A percentile compares a stretch with the other conserved stretches of the same genome.
phyloP scores from a whole-genome alignment of 1,140 invertebrate genomes.

The Calephelis nemesis region DNA sequence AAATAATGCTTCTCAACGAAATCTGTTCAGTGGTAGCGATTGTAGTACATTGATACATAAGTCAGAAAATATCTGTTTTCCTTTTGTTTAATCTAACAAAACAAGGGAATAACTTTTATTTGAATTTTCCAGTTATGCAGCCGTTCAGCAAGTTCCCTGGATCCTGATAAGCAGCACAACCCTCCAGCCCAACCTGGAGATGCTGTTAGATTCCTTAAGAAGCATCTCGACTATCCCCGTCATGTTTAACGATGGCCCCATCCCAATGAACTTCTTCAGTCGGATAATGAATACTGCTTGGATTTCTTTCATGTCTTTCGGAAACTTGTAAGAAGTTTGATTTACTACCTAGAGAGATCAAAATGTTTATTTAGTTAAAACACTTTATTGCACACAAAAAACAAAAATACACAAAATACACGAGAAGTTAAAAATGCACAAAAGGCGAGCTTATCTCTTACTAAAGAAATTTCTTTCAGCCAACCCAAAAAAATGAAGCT shows the following conservation, averaged over 20 bases:
- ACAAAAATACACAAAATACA: too few relatives aligned
- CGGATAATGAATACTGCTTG: constrained; percentile 7
- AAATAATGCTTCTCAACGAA: too few relatives aligned
- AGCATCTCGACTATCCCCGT: constrained; percentile 9
- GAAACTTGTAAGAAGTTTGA: not conserved
- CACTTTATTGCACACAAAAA: too few relatives aligned
- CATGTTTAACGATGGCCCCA: constrained; percentile 21
- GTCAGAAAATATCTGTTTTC: too few relatives aligned
- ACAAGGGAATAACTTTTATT: not conserved
- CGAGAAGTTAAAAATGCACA: too few relatives aligned
- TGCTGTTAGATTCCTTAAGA: constrained; percentile 6
- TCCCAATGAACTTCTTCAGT: constrained; percentile 16
- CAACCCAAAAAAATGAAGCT: too few relatives aligned
- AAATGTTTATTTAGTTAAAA: too few relatives aligned
- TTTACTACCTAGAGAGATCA: too few relatives aligned
- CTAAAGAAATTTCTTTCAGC: too few relatives aligned
- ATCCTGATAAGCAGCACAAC: constrained; percentile 8
- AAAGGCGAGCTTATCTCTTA: too few relatives aligned
- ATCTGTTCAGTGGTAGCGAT: too few relatives aligned
- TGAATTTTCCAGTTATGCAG: constrained; percentile 16
- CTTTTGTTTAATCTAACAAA: not conserved
- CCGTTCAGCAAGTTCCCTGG: constrained; percentile 19
- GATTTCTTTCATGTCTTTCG: constrained; percentile 4
- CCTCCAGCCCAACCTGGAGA: not conserved
- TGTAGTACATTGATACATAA: too few relatives aligned